Base-by-base conservation (phyloP, 2,797 vertebrate genomes). In the Coregonus sp. region DNA sequence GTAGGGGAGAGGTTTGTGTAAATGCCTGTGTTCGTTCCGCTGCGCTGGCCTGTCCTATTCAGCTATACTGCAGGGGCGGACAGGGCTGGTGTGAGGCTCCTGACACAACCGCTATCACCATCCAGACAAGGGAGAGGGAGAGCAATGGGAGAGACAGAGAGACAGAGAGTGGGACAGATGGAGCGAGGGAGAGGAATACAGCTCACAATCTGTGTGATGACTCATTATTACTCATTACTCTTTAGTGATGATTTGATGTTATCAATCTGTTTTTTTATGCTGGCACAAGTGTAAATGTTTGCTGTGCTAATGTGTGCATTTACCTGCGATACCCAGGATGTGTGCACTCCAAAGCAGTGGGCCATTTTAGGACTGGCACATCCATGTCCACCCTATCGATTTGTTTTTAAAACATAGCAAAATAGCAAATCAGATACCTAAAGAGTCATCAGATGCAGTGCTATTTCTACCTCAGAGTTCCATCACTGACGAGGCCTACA, bases 51-150 rank as follows among this genome's bases (percentile, higher is more conserved):
- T 72, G 51, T 72, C 51, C 7, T 51, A 18, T 72, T 52, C 70
- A 72, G 50, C 4, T 25, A 31, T 29, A 31, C 51, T 16, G 50
- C 50, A 71, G 20, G 20, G 15, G 47, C 51, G 3, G 70, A 72
- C 70, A 15, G 3, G 70, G 50, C 70, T 72, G 70, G 56, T 52
- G 20, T 33, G 70, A 72, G 70, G 70, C 25, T 72, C 5, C 70
- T 31, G 14, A 71, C 47, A 15, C 70, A 29, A 72, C n/a, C n/a
- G 2, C 5, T n/a, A 54, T 51, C 5, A 15, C 15, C 51, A 31
- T 6, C 12, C 33, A 18, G 51, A 37, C 65, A 16, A 25, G 31
- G 25, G 29, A 29, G 74, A 74, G 61, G 7, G 73, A 6, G 40
- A 15, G 74, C 31, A 50, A 4, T 25, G 29, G 29, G 15, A 50